These are phyloP conservation scores for Onchidella celtica DNA, from an alignment of 2,888 invertebrate genomes.

Conservation along the genomic window DNA sequence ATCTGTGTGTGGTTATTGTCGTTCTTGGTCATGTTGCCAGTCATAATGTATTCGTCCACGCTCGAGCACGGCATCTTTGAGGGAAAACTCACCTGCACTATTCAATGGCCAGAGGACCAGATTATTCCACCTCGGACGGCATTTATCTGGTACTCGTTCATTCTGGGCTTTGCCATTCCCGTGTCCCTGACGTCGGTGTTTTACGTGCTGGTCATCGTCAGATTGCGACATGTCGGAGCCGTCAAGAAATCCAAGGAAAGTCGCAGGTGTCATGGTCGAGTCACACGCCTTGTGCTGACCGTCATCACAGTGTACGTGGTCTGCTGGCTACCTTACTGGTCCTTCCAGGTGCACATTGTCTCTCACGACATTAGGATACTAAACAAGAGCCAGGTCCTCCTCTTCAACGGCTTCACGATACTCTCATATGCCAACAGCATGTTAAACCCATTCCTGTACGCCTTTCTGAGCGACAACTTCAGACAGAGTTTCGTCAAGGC, in stretches of 20 bases:
- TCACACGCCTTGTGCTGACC: slow-evolving; percentile 77
- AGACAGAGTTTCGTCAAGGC: slow-evolving; percentile 78
- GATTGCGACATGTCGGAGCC: slow-evolving; percentile 74
- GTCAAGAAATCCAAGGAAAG: slow-evolving; percentile 75
- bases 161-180: slow-evolving; percentile 77
- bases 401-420: slow-evolving; percentile 75
- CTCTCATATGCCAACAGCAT: slow-evolving; percentile 78
- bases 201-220: slow-evolving; percentile 76
- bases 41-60: slow-evolving; percentile 79
- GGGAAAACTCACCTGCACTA: slow-evolving; percentile 67
- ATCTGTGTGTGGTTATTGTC: slow-evolving; percentile 79
- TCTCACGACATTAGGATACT: slow-evolving; percentile 45
- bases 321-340: slow-evolving; percentile 79
- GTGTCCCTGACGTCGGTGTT: slow-evolving; percentile 76
- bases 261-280: slow-evolving; percentile 74
- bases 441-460: slow-evolving; percentile 78
- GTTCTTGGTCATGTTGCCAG: slow-evolving; percentile 80
- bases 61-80: slow-evolving; percentile 55
- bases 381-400: slow-evolving; percentile 61
- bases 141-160: slow-evolving; percentile 78
- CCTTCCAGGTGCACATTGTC: slow-evolving; percentile 72
- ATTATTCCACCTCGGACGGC: slow-evolving; percentile 72
- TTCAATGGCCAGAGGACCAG: slow-evolving; percentile 74
- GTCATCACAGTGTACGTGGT: slow-evolving; percentile 77
- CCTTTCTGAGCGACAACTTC: slow-evolving; percentile 79